phyloP scores from a whole-genome alignment of 1,140 invertebrate genomes.

The Ceratina calcarata region DNA sequence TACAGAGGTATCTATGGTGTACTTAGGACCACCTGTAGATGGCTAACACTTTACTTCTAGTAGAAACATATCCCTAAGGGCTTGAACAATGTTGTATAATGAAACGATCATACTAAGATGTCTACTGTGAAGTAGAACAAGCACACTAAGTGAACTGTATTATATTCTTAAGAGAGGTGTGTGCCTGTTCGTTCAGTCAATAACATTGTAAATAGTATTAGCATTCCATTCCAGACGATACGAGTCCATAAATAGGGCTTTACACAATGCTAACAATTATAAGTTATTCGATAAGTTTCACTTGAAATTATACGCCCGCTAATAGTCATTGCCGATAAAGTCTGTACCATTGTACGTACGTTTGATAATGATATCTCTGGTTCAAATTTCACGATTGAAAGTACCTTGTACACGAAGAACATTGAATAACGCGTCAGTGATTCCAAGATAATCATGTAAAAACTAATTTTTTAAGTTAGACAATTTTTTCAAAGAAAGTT shows the following conservation, averaged over 20 bases:
- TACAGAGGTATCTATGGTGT: conserved; percentile 99
- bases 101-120: conserved; percentile 42
- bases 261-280: conserved; percentile 23
- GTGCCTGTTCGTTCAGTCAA: conserved; percentile 56
- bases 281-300: conserved; percentile 24
- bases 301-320: not conserved
- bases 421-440: conserved; percentile 15
- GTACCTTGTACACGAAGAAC: not conserved
- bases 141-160: conserved; percentile 50
- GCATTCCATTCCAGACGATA: conserved; percentile 41
- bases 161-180: conserved; percentile 48
- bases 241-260: conserved; percentile 29
- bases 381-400: conserved; percentile 6
- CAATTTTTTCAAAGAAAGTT: conserved; percentile 15
- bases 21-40: conserved; percentile 95
- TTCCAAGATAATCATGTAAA: conserved; percentile 14
- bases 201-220: conserved; percentile 62
- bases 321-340: not conserved
- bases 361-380: conserved; percentile 17
- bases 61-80: conserved; percentile 49
- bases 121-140: conserved; percentile 63
- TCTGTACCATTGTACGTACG: not conserved
- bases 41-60: conserved; percentile 84
- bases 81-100: conserved; percentile 41
- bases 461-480: conserved; percentile 2